Evolutionary conservation across 2,888 invertebrate genomes (phyloP).

Genomic region (Cephonodes hylas): DNA sequence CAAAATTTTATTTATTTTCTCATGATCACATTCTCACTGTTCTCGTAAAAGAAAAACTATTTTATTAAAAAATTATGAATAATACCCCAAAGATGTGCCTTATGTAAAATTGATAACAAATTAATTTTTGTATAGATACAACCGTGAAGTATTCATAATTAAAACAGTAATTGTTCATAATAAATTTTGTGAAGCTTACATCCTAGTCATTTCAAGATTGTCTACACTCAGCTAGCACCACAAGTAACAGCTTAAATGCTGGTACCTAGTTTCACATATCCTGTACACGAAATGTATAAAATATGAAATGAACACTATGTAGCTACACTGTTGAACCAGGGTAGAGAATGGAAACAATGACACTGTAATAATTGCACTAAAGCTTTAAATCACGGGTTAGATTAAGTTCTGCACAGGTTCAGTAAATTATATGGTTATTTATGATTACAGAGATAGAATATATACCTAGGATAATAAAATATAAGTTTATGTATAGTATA

Average conservation of each 20-base stretch:
- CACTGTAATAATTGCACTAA: background rate
- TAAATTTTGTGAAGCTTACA: background rate
- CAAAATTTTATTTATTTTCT: slow-evolving; percentile 6
- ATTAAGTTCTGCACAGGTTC: background rate
- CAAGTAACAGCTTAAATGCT: background rate
- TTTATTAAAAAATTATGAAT: background rate
- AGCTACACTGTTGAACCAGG: background rate
- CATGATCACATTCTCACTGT: background rate
- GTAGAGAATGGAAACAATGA: background rate
- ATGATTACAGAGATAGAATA: background rate
- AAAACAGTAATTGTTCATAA: no score
- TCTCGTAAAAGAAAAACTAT: background rate
- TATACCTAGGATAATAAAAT: background rate
- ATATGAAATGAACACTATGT: background rate
- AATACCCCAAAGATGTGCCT: no score
- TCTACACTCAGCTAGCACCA: background rate
- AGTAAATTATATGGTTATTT: background rate
- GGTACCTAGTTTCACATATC: background rate
- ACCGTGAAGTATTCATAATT: no score
- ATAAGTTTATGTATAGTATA: background rate
- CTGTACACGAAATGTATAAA: background rate
- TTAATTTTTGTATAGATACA: no score
- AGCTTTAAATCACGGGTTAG: background rate
- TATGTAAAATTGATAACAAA: no score
- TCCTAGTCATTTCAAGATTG: background rate